Evolutionary conservation across 1,140 invertebrate genomes (phyloP).

Genomic region (Camponotus vicinus): DNA sequence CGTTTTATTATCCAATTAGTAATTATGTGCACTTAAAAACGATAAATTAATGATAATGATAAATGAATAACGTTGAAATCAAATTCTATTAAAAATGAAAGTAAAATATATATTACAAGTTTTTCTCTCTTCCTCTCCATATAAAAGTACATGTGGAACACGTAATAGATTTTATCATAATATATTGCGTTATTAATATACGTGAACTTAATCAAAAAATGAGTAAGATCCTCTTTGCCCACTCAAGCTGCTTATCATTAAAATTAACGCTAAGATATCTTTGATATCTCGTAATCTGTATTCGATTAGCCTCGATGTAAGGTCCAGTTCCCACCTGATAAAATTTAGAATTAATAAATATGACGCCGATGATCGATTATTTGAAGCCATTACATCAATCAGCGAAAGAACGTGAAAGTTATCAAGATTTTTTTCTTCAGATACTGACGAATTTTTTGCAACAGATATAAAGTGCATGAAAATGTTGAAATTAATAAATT

Average conservation of each 20-base stretch:
- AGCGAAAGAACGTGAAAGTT: background rate
- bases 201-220: slow-evolving; percentile 29
- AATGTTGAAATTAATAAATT: slow-evolving; percentile 8
- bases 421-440: slow-evolving; percentile 16
- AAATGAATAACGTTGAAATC: background rate
- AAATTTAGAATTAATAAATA: slow-evolving; percentile 32
- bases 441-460: background rate
- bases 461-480: background rate
- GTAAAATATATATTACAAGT: background rate
- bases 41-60: slow-evolving; percentile 16
- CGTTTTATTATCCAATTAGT: background rate
- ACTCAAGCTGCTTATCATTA: slow-evolving; percentile 18
- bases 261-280: slow-evolving; percentile 8
- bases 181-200: slow-evolving; percentile 11
- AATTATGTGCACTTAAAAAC: background rate
- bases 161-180: slow-evolving; percentile 22
- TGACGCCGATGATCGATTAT: background rate
- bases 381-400: background rate
- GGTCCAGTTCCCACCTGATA: slow-evolving; percentile 18
- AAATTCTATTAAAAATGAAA: background rate
- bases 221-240: background rate
- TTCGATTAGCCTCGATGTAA: slow-evolving; percentile 3
- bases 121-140: background rate
- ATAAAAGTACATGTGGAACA: background rate
- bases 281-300: slow-evolving; percentile 18